Evolutionary conservation across 37 sponge, comb jelly and placozoan species (phyloP).

Genomic region (Spongilla lacustris): DNA sequence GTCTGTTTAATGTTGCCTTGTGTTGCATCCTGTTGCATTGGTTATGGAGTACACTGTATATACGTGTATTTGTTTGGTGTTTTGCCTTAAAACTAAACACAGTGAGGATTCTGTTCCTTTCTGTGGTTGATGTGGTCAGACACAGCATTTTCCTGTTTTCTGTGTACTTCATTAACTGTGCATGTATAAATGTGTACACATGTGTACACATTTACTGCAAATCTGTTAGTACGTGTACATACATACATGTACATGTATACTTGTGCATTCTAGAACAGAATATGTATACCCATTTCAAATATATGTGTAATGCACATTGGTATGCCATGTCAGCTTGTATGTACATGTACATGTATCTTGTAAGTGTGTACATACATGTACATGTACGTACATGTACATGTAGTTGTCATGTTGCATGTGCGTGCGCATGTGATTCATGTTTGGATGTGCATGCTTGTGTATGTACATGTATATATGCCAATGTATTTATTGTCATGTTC

Average conservation of each 20-base stretch:
- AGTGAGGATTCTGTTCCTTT: not conserved
- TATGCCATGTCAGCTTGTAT: not conserved
- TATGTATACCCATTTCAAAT: too few relatives aligned
- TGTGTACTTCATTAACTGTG: too few relatives aligned
- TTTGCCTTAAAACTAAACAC: not conserved
- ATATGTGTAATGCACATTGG: not conserved
- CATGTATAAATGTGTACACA: too few relatives aligned
- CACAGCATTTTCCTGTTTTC: not conserved
- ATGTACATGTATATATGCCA: not conserved
- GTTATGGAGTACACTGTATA: not conserved
- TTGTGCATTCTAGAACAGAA: too few relatives aligned
- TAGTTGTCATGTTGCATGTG: conserved; percentile 7
- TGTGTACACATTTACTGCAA: too few relatives aligned
- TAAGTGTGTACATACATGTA: conserved; percentile 21
- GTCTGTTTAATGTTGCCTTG: not conserved
- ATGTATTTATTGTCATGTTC: not conserved
- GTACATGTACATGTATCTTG: not conserved
- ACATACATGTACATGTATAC: too few relatives aligned
- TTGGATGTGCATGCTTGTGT: conserved; percentile 1
- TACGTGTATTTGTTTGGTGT: not conserved
- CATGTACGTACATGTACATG: conserved; percentile 10
- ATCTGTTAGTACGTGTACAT: too few relatives aligned
- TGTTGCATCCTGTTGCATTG: not conserved
- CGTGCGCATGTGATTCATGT: not conserved
- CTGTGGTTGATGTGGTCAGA: not conserved